Conservation (phyloP, 1,140 invertebrate species). For the Planococcus citri region DNA sequence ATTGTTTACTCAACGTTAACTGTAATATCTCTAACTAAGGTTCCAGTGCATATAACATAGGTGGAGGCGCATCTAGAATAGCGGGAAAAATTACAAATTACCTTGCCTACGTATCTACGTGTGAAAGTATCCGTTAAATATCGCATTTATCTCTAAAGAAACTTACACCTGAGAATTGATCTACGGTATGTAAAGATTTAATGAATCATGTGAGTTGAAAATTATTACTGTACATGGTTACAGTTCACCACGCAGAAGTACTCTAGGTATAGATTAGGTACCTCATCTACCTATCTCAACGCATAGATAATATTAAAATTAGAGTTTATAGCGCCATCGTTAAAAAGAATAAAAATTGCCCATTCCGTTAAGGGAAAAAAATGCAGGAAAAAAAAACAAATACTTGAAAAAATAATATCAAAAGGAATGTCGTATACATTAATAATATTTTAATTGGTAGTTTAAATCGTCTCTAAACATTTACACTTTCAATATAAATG, state of each 20-base stretch:
- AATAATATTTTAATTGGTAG: conserved; percentile 4
- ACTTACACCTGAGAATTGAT: not conserved
- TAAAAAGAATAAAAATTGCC: not conserved
- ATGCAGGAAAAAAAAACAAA: not conserved
- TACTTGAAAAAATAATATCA: not conserved
- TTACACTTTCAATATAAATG: conserved; percentile 2
- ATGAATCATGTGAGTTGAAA: too few relatives aligned
- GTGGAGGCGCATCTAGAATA: too few relatives aligned
- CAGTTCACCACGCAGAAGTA: too few relatives aligned
- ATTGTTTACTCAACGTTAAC: not conserved
- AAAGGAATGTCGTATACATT: not conserved
- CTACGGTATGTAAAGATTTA: too few relatives aligned
- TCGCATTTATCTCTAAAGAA: not conserved
- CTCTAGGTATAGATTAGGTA: too few relatives aligned
- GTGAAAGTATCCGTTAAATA: not conserved
- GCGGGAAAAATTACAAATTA: not conserved
- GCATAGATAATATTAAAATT: not conserved
- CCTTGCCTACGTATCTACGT: too few relatives aligned
- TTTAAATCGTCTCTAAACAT: not conserved
- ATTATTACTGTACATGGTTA: too few relatives aligned
- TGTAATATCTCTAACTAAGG: not conserved
- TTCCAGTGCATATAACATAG: too few relatives aligned
- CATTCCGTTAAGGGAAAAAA: too few relatives aligned
- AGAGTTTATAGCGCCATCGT: not conserved
- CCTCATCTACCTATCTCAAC: too few relatives aligned